Percentiles rank a stretch among this genome's conserved stretches.
These are phyloP conservation scores for Lepidostoma basale DNA, from an alignment of 1,140 invertebrate species.

Conservation along the genomic window DNA sequence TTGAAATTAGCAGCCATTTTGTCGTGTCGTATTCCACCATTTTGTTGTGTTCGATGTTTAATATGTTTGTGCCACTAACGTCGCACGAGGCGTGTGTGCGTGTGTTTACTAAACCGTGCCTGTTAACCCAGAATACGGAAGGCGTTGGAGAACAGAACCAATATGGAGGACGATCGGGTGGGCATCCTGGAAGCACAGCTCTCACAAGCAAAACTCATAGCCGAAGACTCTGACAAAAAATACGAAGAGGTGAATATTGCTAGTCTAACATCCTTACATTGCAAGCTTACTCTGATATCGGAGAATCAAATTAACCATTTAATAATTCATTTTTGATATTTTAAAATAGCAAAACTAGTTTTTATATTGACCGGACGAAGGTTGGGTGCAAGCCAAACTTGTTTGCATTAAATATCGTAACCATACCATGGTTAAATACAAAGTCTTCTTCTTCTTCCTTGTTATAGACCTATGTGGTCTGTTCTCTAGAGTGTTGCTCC, in stretches of 20 bases:
- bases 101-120: conserved; percentile 48
- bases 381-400: no score
- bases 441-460: no score
- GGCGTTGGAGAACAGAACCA: conserved; percentile 96
- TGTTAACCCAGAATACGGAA: conserved; percentile 88
- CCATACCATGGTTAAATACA: no score
- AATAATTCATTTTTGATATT: no score
- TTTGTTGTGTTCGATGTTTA: not conserved
- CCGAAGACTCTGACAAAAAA: conserved; percentile 99
- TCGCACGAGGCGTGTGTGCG: conserved; percentile 37
- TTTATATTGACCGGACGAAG: no score
- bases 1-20: not conserved
- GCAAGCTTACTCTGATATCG: not conserved
- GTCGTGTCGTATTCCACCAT: not conserved
- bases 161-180: conserved; percentile 98
- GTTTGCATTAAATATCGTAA: no score
- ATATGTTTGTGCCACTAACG: conserved; percentile 18
- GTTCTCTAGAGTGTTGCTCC: no score
- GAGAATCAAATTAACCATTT: no score
- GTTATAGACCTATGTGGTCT: no score
- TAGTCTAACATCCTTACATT: conserved; percentile 25
- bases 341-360: no score
- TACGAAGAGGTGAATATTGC: conserved; percentile 88
- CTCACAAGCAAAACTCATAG: conserved; percentile 95
- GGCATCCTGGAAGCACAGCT: conserved; percentile 92